Conservation (phyloP, 2,888 invertebrate species). For the Brachylomia viminalis region DNA sequence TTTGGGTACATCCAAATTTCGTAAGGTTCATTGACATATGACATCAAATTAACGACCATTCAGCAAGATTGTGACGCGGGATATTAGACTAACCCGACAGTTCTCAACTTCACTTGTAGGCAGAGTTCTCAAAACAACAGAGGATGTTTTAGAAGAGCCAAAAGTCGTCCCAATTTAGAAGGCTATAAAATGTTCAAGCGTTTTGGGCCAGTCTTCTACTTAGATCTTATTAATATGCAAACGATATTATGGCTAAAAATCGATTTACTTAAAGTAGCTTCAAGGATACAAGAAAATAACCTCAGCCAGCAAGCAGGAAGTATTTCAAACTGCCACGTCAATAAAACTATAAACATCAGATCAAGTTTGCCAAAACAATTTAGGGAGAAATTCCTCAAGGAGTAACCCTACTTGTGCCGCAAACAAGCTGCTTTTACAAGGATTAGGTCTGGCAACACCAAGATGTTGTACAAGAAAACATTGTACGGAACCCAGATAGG, state of each 20-base stretch:
- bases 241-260: neutral
- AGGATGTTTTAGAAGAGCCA: neutral
- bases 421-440: constrained; percentile 58
- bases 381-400: constrained; percentile 15
- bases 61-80: constrained; percentile 2
- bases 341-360: constrained; percentile 9
- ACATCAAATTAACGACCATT: constrained; percentile 33
- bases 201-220: neutral
- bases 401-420: constrained; percentile 40
- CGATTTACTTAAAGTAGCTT: neutral
- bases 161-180: too few relatives aligned
- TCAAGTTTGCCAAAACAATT: constrained; percentile 21
- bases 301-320: neutral
- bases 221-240: neutral
- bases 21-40: constrained; percentile 13
- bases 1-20: neutral
- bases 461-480: constrained; percentile 68
- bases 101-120: neutral
- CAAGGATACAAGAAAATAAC: neutral
- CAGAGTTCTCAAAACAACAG: constrained; percentile 19
- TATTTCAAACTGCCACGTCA: constrained; percentile 28
- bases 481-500: constrained; percentile 64
- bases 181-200: neutral
- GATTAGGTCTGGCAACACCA: constrained; percentile 40
- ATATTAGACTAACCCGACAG: constrained; percentile 8